Conservation (phyloP, 2,888 invertebrate species). For the Himalopsyche kuldschensis region DNA sequence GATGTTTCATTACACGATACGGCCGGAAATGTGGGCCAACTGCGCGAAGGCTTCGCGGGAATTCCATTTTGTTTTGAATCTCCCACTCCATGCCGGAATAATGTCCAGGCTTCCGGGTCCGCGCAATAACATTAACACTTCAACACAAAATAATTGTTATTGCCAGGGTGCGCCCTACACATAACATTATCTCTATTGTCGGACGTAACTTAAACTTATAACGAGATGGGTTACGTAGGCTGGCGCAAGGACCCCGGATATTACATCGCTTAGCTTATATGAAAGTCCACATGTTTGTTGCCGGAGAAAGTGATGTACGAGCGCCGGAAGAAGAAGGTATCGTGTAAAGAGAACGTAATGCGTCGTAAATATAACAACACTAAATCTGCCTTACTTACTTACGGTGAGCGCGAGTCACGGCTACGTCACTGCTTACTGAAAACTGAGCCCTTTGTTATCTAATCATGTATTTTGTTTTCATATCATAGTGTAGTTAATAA, state of each 20-base stretch:
- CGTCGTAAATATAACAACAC: slow-evolving; percentile 28
- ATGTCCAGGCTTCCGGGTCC: slow-evolving; percentile 28
- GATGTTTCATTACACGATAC: slow-evolving; percentile 26
- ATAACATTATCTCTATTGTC: slow-evolving; percentile 35
- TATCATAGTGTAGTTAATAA: background rate
- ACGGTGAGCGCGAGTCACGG: background rate
- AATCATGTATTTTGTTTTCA: background rate
- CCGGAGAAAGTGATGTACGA: slow-evolving; percentile 29
- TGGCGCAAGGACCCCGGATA: slow-evolving; percentile 22
- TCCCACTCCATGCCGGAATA: slow-evolving; percentile 6
- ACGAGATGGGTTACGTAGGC: slow-evolving; percentile 28
- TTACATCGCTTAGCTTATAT: slow-evolving; percentile 25
- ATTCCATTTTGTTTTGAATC: slow-evolving; percentile 35
- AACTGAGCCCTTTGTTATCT: background rate
- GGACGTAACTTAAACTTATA: slow-evolving; percentile 35
- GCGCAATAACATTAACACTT: slow-evolving; percentile 39
- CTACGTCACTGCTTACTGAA: background rate
- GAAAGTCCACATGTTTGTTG: slow-evolving; percentile 13
- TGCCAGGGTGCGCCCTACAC: slow-evolving; percentile 24
- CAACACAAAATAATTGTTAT: slow-evolving; percentile 40
- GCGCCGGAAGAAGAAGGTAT: slow-evolving; percentile 19
- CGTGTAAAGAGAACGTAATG: slow-evolving; percentile 26
- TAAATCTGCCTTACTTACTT: slow-evolving; percentile 19
- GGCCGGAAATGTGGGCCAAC: slow-evolving; percentile 7
- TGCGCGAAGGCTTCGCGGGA: background rate